A percentile compares a stretch with the other conserved stretches of the same genome.
Evolutionary conservation across 2,888 invertebrate genomes (phyloP).

Genomic region (Macrophya alboannulata): DNA sequence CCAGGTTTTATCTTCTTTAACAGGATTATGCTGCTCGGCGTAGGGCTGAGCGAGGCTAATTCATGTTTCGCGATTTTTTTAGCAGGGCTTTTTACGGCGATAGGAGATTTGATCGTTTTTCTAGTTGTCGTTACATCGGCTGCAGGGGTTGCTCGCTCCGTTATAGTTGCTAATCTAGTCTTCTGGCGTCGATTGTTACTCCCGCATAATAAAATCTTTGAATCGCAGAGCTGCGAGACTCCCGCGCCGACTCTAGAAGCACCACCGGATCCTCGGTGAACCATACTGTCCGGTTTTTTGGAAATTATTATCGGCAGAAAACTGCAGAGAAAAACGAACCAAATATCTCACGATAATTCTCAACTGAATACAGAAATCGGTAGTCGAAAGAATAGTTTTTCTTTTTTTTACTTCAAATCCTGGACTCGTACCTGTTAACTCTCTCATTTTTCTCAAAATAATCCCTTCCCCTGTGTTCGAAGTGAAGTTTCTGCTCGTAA

Average conservation of each 20-base stretch:
- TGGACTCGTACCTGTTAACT: neutral
- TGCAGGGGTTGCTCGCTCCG: slow-evolving; percentile 57
- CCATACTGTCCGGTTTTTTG: slow-evolving; percentile 51
- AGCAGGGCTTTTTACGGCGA: slow-evolving; percentile 60
- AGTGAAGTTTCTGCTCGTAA: slow-evolving; percentile 17
- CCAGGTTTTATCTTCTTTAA: slow-evolving; percentile 60
- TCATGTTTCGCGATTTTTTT: slow-evolving; percentile 66
- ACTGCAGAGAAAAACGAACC: slow-evolving; percentile 46
- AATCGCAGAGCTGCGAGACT: slow-evolving; percentile 30
- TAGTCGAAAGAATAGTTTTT: neutral
- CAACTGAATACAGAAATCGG: neutral
- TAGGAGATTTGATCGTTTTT: slow-evolving; percentile 59
- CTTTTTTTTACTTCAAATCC: neutral
- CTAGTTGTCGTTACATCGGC: neutral
- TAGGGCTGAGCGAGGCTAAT: slow-evolving; percentile 38
- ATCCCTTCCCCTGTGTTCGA: slow-evolving; percentile 19
- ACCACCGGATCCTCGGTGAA: slow-evolving; percentile 37
- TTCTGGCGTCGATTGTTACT: slow-evolving; percentile 57
- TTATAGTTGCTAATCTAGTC: slow-evolving; percentile 64
- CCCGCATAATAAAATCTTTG: slow-evolving; percentile 51
- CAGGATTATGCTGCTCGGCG: slow-evolving; percentile 47
- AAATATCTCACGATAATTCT: neutral
- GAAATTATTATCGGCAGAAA: slow-evolving; percentile 63
- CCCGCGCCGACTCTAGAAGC: neutral
- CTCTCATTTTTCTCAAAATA: slow-evolving; percentile 13